Percentiles rank a stretch among this genome's conserved stretches.
These are phyloP conservation scores for Cinara cedri DNA, from an alignment of 2,888 invertebrate species.

Conservation along the genomic window DNA sequence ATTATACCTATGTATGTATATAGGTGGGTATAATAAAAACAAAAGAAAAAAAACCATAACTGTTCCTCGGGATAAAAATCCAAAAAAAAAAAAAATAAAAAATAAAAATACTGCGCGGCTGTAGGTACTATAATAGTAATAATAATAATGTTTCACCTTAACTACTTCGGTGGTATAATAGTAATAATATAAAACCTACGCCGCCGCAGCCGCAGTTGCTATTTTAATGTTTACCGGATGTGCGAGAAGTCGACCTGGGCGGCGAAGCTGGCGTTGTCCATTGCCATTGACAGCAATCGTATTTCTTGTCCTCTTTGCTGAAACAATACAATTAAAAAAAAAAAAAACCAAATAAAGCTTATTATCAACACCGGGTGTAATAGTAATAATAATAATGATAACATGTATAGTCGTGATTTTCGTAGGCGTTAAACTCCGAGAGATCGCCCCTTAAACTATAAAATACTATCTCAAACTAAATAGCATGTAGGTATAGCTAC, in stretches of 20 bases:
- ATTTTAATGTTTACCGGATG: not conserved
- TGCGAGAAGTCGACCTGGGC: constrained; percentile 8
- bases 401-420: too few species aligned
- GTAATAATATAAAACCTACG: not conserved
- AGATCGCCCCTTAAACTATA: too few species aligned
- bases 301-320: constrained; percentile 67
- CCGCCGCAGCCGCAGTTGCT: not conserved
- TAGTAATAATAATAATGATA: too few species aligned
- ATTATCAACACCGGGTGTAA: too few species aligned
- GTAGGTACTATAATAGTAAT: not conserved
- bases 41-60: too few species aligned
- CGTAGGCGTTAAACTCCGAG: too few species aligned
- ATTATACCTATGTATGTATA: too few species aligned
- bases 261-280: constrained; percentile 69
- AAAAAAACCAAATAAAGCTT: too few species aligned
- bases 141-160: too few species aligned
- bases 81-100: not conserved
- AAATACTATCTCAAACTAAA: too few species aligned
- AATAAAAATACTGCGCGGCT: constrained; percentile 17
- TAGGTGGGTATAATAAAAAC: too few species aligned
- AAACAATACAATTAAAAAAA: constrained; percentile 60
- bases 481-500: too few species aligned
- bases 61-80: not conserved
- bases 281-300: constrained; percentile 70
- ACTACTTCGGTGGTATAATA: not conserved